phyloP scores from a whole-genome alignment of 2,113 vertebrate species.

The Alectura lathami region DNA sequence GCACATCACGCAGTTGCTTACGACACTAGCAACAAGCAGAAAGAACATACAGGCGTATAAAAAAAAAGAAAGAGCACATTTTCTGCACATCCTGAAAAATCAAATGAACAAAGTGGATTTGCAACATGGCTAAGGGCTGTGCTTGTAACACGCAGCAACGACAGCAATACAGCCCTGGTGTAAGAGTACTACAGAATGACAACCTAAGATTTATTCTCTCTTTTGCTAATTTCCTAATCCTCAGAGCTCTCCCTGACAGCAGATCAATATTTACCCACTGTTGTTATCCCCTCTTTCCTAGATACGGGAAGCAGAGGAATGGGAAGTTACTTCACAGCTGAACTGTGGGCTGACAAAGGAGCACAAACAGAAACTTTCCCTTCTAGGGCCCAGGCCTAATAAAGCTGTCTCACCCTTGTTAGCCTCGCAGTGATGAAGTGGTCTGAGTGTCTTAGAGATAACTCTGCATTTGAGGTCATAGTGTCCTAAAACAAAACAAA shows the following conservation, averaged over 20 bases:
- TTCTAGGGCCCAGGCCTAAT: not conserved
- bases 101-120: not conserved
- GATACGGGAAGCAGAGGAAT: not conserved
- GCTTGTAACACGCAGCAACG: not conserved
- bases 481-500: not conserved
- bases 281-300: not conserved
- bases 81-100: not conserved
- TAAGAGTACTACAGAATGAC: not conserved
- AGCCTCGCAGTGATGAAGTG: not conserved
- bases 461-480: not conserved
- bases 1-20: not conserved
- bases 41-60: not conserved
- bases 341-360: not conserved
- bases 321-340: not conserved
- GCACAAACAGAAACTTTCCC: not conserved
- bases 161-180: not conserved
- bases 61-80: not conserved
- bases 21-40: not conserved
- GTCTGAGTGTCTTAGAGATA: not conserved
- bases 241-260: slow-evolving; percentile 9
- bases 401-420: not conserved
- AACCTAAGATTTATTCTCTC: not conserved
- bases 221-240: slow-evolving; percentile 17
- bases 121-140: not conserved
- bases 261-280: slow-evolving; percentile 1